Percentiles rank a stretch among this genome's conserved stretches.
Conservation (phyloP, 1,140 invertebrate species). For the Penaeus japonicus region DNA sequence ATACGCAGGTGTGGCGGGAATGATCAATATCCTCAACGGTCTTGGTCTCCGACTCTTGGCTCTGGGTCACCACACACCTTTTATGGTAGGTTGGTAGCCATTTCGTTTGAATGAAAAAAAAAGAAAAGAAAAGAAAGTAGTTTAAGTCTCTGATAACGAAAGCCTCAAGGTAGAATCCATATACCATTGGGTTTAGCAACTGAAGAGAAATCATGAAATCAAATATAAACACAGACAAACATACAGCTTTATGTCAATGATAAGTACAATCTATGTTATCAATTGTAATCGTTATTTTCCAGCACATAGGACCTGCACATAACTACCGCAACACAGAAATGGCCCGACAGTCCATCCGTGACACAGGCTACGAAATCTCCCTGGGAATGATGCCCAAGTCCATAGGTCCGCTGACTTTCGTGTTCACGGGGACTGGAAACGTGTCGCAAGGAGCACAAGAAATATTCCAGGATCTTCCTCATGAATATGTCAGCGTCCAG, state of each 20-base stretch:
- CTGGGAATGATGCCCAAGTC: conserved; percentile 98
- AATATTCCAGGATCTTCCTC: conserved; percentile 79
- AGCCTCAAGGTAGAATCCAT: no score
- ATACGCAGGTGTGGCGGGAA: conserved; percentile 97
- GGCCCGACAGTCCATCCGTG: conserved; percentile 94
- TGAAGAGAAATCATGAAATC: no score
- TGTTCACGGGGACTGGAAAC: conserved; percentile 93
- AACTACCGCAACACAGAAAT: conserved; percentile 98
- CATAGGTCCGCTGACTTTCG: conserved; percentile 95
- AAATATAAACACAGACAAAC: no score
- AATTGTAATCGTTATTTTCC: neutral
- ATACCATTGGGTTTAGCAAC: no score
- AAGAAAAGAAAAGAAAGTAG: neutral
- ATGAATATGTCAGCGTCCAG: conserved; percentile 96
- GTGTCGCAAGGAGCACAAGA: conserved; percentile 69
- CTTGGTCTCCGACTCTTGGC: conserved; percentile 92
- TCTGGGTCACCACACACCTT: conserved; percentile 97
- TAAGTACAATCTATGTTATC: neutral
- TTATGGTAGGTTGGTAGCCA: conserved; percentile 80
- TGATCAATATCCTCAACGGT: conserved; percentile 98
- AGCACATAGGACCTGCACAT: conserved; percentile 97
- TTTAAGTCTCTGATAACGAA: neutral
- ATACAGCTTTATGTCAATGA: neutral
- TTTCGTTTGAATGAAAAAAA: neutral
- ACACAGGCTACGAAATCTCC: conserved; percentile 98